Base-by-base conservation (phyloP, 1,140 invertebrate species). In the Conus betulinus region DNA sequence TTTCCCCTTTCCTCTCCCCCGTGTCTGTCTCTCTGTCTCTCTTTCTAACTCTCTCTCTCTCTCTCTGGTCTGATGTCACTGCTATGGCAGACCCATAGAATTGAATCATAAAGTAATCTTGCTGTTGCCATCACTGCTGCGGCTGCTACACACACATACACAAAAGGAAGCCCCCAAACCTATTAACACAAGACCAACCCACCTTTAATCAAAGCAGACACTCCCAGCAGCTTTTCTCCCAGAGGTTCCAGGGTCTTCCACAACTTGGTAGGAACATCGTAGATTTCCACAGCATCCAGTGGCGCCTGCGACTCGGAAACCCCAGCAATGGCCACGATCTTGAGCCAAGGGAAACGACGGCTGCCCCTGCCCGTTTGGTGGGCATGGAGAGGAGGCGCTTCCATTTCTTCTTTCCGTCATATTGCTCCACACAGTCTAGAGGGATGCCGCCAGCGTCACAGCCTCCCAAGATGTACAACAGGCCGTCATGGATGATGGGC, bases 381-480 rank as follows among this genome's bases (percentile, higher is more conserved):
- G 93, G 93, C 93, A 95, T 93, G 52, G 89, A 90, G 15, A 90
- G 87, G 17, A 94, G 89, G 13, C 89, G 89, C 23, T 91, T 92
- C 94, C 94, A 95, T 82, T 93, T 93, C 57, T 93, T 93, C 57
- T 88, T 90, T 27, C 89, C 88, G 79, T 93, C 90, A 89, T 93
- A 95, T 88, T 91, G 90, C 89, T 95, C 94, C 89, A 93, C 92
- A 53, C 87, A 90, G 78, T 93, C 91, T 7, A 95, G 76, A 27
- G 94, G 94, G 25, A 89, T 89, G 39, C 94, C 94, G 74, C 88
- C 91, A 51, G 93, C 90, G 89, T 95, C 94, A 92, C 94, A 95
- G n/a, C 94, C 94, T 27, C 94, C 94, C 39, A 95, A 89, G 5
- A 93, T 91, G 84, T 94, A 95, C 7, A 95, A 63, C 8, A 90